Percentiles rank a stretch among this genome's conserved stretches.
Conservation (phyloP, 2,888 invertebrate genomes). For the Dasysyrphus albostriatus region DNA sequence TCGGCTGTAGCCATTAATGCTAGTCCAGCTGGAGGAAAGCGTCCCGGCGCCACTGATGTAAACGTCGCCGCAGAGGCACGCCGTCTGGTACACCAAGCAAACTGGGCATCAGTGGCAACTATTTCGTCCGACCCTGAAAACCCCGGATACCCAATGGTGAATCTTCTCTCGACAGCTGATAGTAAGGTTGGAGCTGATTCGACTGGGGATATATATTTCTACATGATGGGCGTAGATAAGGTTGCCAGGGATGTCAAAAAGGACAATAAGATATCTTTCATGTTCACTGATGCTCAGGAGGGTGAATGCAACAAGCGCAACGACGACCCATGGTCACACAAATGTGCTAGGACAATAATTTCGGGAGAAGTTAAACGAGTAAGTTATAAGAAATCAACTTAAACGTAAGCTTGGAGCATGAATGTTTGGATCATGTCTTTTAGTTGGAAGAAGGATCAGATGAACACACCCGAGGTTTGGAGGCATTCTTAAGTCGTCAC, state of each 20-base stretch:
- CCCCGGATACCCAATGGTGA: conserved; percentile 54
- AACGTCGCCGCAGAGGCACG: conserved; percentile 54
- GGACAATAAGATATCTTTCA: conserved; percentile 54
- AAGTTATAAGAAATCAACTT: not conserved
- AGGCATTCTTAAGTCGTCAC: conserved; percentile 51
- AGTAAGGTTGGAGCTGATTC: conserved; percentile 41
- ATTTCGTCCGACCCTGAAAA: conserved; percentile 11
- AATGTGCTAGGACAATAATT: conserved; percentile 48
- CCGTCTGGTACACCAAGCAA: conserved; percentile 57
- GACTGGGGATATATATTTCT: conserved; percentile 56
- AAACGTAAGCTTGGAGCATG: not conserved
- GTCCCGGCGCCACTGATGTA: not conserved
- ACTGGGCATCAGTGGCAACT: conserved; percentile 66
- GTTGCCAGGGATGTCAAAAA: conserved; percentile 32
- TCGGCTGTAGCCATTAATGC: conserved; percentile 36
- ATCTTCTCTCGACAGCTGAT: conserved; percentile 52
- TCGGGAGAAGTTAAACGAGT: conserved; percentile 49
- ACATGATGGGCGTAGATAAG: conserved; percentile 39
- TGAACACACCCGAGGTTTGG: conserved; percentile 23
- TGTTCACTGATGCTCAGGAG: conserved; percentile 67
- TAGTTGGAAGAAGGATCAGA: conserved; percentile 34
- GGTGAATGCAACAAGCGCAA: conserved; percentile 46
- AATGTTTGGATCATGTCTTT: not conserved
- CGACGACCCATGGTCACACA: conserved; percentile 56
- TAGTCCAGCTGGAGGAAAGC: conserved; percentile 1